Evolutionary conservation across 2,797 vertebrate species (phyloP).

Genomic region (Sebastes trivittatus): DNA sequence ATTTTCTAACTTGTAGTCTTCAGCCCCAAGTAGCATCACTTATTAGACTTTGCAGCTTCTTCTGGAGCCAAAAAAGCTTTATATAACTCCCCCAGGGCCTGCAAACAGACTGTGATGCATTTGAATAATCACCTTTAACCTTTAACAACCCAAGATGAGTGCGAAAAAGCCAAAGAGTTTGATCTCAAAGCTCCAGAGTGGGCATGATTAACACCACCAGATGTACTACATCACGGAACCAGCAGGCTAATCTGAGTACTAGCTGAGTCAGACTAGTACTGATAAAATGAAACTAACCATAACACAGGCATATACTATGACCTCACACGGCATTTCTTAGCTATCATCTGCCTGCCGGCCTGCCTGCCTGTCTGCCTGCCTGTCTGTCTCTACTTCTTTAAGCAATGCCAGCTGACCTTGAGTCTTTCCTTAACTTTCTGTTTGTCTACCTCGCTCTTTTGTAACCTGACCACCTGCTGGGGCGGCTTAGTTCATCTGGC

Average conservation of each 20-base stretch:
- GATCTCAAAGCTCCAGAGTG: not conserved
- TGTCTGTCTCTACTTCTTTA: not conserved
- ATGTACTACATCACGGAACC: not conserved
- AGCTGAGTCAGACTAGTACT: not conserved
- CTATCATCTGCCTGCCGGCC: not conserved
- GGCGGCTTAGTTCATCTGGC: too few relatives aligned
- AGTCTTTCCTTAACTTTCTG: slow-evolving; percentile 59
- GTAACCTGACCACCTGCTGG: not conserved
- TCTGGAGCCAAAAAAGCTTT: not conserved
- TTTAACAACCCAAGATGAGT: not conserved
- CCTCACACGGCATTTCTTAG: not conserved
- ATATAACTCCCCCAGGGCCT: not conserved
- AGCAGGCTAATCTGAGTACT: not conserved
- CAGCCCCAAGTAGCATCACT: too few relatives aligned
- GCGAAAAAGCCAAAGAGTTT: not conserved
- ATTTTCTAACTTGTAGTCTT: not conserved
- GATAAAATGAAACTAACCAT: slow-evolving; percentile 13
- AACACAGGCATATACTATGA: not conserved
- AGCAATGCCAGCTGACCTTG: not conserved
- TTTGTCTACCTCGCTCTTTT: not conserved
- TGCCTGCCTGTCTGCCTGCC: not conserved
- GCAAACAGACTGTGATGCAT: not conserved
- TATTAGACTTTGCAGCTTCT: not conserved
- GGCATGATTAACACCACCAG: not conserved
- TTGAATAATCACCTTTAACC: not conserved